Base-by-base conservation (phyloP, 35 echinoderm and acorn worm species). In the Apostichopus parvimensis region DNA sequence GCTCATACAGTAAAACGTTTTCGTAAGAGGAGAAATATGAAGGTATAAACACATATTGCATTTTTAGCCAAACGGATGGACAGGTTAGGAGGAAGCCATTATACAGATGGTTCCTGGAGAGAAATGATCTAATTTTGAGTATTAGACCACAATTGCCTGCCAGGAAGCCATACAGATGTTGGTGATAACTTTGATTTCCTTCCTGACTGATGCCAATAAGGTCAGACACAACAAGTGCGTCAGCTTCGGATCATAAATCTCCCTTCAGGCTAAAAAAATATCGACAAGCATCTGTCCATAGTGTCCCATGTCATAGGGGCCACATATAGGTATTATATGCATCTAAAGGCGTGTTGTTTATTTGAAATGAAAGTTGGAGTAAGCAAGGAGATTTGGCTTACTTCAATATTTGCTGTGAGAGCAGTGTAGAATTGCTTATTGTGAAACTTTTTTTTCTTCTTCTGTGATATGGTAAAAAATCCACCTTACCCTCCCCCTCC, bases 71-170 rank as follows among this genome's bases (percentile, higher is more conserved):
- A 75, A 75, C 17, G 6, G 14, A 75, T 18, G 14, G 71, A 75
- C n/a, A 68, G 71, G 71, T 75, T 75, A 18, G n/a, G 71, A 84
- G 81, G 81, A 84, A 84, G 53, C 57, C 22, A 60, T 84, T 59
- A 84, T 60, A 64, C 86, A 88, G 86, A 88, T 88, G 45, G 86
- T 88, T 88, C 86, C 86, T 88, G 86, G 14, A 73, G 79, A 54
- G 86, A 64, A 88, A 88, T 88, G 62, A 88, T 88, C 86, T 88
- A 68, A 88, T 88, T 88, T 66, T 88, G 64, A 52, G 34, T 53
- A 60, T 88, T 73, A 66, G 68, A 88, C 86, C 86, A 88, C 86
- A 88, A 88, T 88, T 73, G 25, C 24, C 28, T 20, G 21, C 72
- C 86, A 88, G 86, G 86, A 88, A 88, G 61, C 86, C 2, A 26